Base-by-base conservation (phyloP, 37 sponge, comb jelly and placozoan genomes). In the Axinella damicornis region DNA sequence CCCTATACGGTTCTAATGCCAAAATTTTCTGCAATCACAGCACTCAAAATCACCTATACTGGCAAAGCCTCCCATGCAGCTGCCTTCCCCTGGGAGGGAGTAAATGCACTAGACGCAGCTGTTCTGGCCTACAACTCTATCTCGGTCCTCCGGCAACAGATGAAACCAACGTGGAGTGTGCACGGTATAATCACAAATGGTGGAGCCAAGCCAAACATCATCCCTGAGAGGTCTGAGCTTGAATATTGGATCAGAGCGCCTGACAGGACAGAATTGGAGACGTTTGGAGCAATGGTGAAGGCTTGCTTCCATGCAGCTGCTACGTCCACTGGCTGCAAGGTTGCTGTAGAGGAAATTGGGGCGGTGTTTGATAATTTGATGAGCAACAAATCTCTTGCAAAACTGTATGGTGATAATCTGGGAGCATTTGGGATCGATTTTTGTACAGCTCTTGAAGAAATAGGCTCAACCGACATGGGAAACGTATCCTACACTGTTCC, bases 51-150 rank as follows among this genome's bases (percentile, higher is more conserved):
- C 0, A 79, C 69, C 22, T 96, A 75, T 71, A 76, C 71, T 59
- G 96, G 91, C 28, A 97, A 90, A 24, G 91, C 88, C 41, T 76
- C 96, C n/a, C 94, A 92, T 77, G 93, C 93, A 20, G 94, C 96
- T 28, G 93, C 83, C 24, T 77, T 57, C 58, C 94, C 93, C n/a
- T 92, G 96, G 97, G 88, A 91, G 71, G 97, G 97, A 4, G 73
- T 92, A 36, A 96, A 96, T 79, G 96, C 97, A 17, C 65, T 97
- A 32, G 97, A 97, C 73, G 97, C 97, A 37, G 97, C 96, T 36
- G 97, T 95, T n/a, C 69, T 72, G 41, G 97, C 96, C 20, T 97
- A 97, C 74, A 90, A 36, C 55, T 77, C 86, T 27, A 79, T 97
- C 38, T 95, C 97, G 19, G 72, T 77, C 41, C 75, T 95, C 21